Conservation (phyloP, 1,140 invertebrate genomes). For the Oedothorax gibbosus region DNA sequence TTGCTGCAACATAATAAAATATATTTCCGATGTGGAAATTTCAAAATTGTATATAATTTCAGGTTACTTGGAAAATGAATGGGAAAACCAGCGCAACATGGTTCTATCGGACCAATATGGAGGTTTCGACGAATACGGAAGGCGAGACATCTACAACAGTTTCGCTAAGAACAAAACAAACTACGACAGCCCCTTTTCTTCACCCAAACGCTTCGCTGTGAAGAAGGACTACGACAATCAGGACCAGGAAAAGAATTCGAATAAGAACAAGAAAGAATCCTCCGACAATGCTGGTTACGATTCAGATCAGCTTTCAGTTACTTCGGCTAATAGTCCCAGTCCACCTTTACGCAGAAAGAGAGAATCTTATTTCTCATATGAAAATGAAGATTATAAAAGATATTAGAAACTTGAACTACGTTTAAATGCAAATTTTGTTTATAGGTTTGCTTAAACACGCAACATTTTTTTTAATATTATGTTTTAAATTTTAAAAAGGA, state of each 20-base stretch:
- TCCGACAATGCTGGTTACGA: conserved; percentile 5
- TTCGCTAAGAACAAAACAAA: conserved; percentile 11
- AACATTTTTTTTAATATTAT: neutral
- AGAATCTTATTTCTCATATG: conserved; percentile 45
- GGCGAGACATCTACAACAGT: conserved; percentile 47
- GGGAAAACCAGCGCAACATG: conserved; percentile 18
- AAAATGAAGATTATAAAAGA: conserved; percentile 22
- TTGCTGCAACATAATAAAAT: neutral
- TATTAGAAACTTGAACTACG: neutral
- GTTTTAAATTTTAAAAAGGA: neutral
- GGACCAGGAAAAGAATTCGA: neutral
- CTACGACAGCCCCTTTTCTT: neutral
- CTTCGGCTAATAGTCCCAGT: neutral
- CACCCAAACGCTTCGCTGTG: conserved; percentile 23
- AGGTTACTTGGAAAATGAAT: conserved; percentile 39
- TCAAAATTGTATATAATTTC: neutral
- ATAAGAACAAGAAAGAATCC: neutral
- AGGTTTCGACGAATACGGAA: conserved; percentile 34
- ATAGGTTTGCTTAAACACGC: neutral
- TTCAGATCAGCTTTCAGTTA: neutral
- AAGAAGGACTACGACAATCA: conserved; percentile 38
- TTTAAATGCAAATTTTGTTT: neutral
- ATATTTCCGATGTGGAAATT: neutral
- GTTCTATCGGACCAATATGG: neutral
- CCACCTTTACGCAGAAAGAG: neutral